Conservation (phyloP, 2,888 invertebrate genomes). For the Pristionchus fissidentatus region DNA sequence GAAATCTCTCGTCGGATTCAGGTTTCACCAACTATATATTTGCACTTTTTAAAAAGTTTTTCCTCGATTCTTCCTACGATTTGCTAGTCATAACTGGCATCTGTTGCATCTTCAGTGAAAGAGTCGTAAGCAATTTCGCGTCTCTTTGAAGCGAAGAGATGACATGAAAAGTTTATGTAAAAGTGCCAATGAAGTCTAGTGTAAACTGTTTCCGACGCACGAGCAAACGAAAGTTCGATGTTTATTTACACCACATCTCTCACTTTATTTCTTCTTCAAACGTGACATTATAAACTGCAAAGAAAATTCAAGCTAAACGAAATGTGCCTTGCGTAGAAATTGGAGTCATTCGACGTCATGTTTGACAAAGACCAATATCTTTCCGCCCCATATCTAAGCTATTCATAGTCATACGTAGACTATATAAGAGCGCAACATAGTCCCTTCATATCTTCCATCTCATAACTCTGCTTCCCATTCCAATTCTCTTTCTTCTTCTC, state of each 20-base stretch:
- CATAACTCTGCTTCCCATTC: neutral
- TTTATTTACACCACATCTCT: neutral
- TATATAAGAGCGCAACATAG: too few relatives aligned
- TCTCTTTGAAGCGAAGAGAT: neutral
- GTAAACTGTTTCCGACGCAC: constrained; percentile 22
- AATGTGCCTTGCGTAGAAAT: too few relatives aligned
- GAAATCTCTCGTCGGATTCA: neutral
- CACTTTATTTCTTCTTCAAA: neutral
- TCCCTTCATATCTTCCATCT: constrained; percentile 15
- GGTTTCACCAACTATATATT: too few relatives aligned
- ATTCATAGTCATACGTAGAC: too few relatives aligned
- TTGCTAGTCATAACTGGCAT: neutral
- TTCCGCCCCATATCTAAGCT: too few relatives aligned
- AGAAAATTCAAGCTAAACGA: too few relatives aligned
- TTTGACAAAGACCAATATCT: too few relatives aligned
- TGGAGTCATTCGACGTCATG: too few relatives aligned
- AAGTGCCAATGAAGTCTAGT: too few relatives aligned
- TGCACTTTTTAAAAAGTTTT: neutral
- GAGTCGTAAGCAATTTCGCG: neutral
- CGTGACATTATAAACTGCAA: too few relatives aligned
- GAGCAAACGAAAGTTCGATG: too few relatives aligned
- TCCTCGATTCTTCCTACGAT: neutral
- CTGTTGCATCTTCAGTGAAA: constrained; percentile 26
- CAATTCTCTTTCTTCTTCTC: neutral
- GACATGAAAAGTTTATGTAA: constrained; percentile 31